Base-by-base conservation (phyloP, 1,140 invertebrate genomes). In the Nomia melanderi region DNA sequence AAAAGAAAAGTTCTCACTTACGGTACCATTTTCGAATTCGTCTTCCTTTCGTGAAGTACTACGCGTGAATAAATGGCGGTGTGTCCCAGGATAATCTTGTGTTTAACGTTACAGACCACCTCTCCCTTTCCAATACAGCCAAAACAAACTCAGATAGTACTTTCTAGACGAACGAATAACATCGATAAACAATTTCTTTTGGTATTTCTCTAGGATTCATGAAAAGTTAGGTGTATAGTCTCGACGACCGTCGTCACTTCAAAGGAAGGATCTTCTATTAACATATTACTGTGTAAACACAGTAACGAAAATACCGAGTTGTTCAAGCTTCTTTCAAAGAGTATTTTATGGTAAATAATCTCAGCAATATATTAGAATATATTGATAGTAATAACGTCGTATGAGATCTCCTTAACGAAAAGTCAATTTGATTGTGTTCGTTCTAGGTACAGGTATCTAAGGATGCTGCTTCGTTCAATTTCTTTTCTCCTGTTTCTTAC, bases 311-410 rank as follows among this genome's bases (percentile, higher is more conserved):
- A 17, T 54, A 20, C 8, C 29, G 31, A 65, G 41, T n/a, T 11
- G 27, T 44, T 62, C 25, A 12, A 41, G 6, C 12, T 17, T 4
- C 25, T 33, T 59, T 59, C 11, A 53, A 59, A 25, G 4, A 25
- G 20, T 53, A 39, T n/a, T 64, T 53, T 53, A 39, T 27, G 14
- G 31, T n/a, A 73, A 64, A 53, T 39, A 60, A 47, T n/a, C 44
- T 72, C 39, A 64, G 64, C 33, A 64, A 64, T 73, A 64, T 39
- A 14, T 53, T 63, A 36, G 53, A 29, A 50, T 54, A 63, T 53
- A 62, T 39, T 9, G 12, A 36, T 25, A 73, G 29, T n/a, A 62
- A 62, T 39, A 31, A 59, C 6, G 9, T 17, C 23, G 20, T 53
- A 23, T 29, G 33, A 41, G 29, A 50, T 41, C 12, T 50, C 33